Percentiles rank a stretch among this genome's conserved stretches.
phyloP scores from a whole-genome alignment of 2,888 invertebrate genomes.

The Hydraecia micacea region DNA sequence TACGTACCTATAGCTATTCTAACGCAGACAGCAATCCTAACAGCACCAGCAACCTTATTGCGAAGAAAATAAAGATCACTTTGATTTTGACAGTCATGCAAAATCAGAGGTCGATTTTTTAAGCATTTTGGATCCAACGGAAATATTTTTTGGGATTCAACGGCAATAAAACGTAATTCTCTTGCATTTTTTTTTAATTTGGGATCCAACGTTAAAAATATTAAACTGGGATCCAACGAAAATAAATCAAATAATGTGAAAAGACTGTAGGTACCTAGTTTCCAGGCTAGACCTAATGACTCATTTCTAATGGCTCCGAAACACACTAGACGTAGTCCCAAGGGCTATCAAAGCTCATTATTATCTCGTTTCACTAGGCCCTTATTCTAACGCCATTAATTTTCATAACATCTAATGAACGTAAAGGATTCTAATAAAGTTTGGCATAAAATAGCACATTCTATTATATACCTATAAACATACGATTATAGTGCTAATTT shows the following conservation, averaged over 20 bases:
- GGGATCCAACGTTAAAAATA: no score
- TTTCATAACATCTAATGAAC: conserved; percentile 51
- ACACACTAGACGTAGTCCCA: conserved; percentile 9
- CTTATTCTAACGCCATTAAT: conserved; percentile 43
- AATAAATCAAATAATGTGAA: not conserved
- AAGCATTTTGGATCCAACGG: no score
- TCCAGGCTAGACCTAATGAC: conserved; percentile 38
- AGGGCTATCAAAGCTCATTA: conserved; percentile 28
- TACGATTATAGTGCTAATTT: conserved; percentile 27
- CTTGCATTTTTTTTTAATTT: no score
- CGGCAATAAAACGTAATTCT: no score
- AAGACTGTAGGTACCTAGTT: not conserved
- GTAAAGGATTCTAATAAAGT: conserved; percentile 42
- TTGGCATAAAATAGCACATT: conserved; percentile 34
- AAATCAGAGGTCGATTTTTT: not conserved
- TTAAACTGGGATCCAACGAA: no score
- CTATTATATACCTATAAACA: conserved; percentile 33
- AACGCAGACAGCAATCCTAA: not conserved
- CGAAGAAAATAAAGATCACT: not conserved
- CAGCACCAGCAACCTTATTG: no score
- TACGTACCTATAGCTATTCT: not conserved
- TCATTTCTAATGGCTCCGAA: conserved; percentile 43
- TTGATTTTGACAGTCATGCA: not conserved
- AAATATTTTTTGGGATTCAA: no score
- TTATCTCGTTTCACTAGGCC: conserved; percentile 18